These are phyloP conservation scores for Pseudomugil tenellus DNA, from an alignment of 2,797 vertebrate genomes.

Conservation along the genomic window DNA sequence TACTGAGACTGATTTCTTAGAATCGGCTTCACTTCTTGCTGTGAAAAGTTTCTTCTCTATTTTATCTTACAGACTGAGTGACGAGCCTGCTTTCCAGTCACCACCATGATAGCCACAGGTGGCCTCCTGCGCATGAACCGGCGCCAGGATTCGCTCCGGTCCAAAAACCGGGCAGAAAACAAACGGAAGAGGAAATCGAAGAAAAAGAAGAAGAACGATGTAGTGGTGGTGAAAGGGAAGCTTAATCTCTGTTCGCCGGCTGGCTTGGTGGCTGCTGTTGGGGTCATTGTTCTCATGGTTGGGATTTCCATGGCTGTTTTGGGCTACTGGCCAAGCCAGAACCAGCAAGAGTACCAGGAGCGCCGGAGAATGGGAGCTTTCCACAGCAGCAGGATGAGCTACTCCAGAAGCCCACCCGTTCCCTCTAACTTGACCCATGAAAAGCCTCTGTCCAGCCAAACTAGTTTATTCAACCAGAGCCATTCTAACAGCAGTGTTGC, in stretches of 20 bases:
- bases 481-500: constrained; percentile 65
- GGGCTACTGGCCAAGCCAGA: constrained; percentile 96
- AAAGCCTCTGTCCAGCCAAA: constrained; percentile 37
- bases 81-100: constrained; percentile 67
- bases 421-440: constrained; percentile 60
- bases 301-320: constrained; percentile 94
- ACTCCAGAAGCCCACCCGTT: constrained; percentile 53
- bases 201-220: constrained; percentile 94
- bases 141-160: constrained; percentile 93
- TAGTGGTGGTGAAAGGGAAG: constrained; percentile 96
- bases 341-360: constrained; percentile 76
- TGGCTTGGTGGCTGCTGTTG: constrained; percentile 90
- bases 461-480: constrained; percentile 60
- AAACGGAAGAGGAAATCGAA: constrained; percentile 91
- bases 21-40: constrained; percentile 8
- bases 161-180: constrained; percentile 88
- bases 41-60: constrained; percentile 8
- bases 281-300: constrained; percentile 90
- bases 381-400: constrained; percentile 63
- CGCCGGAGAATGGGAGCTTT: constrained; percentile 63
- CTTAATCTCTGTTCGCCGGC: constrained; percentile 93
- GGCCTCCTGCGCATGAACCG: constrained; percentile 97
- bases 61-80: constrained; percentile 77
- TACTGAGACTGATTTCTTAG: neutral
- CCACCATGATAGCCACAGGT: constrained; percentile 96